Evolutionary conservation across 2,113 vertebrate species (phyloP).

Genomic region (Xenopus borealis): DNA sequence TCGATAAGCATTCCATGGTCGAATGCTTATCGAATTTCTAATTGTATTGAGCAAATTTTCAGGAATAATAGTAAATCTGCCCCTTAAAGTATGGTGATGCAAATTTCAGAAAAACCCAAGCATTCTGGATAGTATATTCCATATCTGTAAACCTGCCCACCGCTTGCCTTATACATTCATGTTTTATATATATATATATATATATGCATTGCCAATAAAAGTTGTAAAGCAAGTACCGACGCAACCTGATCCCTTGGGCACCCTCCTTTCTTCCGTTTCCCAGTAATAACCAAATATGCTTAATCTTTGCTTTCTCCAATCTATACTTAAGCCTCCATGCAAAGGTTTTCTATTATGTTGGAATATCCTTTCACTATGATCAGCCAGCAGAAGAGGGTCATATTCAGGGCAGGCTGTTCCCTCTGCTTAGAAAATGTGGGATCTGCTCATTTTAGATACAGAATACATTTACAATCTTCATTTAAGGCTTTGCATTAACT

Average conservation of each 20-base stretch:
- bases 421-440: conserved; percentile 24
- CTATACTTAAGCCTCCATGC: conserved; percentile 22
- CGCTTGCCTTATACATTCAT: too few relatives aligned
- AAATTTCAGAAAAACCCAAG: too few relatives aligned
- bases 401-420: conserved; percentile 28
- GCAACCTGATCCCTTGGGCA: conserved; percentile 22
- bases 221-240: too few relatives aligned
- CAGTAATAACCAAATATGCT: conserved; percentile 9
- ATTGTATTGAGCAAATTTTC: too few relatives aligned
- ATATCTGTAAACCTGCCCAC: too few relatives aligned
- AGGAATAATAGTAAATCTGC: too few relatives aligned
- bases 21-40: too few relatives aligned
- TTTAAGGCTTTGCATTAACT: conserved; percentile 37
- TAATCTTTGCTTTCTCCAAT: conserved; percentile 26
- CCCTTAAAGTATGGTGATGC: too few relatives aligned
- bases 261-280: conserved; percentile 11
- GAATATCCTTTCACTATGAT: conserved; percentile 28
- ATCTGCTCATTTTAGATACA: conserved; percentile 35
- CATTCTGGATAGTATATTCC: too few relatives aligned
- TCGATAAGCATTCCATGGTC: too few relatives aligned
- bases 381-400: conserved; percentile 28
- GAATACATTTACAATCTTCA: conserved; percentile 31
- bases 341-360: conserved; percentile 26
- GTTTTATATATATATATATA: too few relatives aligned
- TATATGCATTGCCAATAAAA: too few relatives aligned